Evolutionary conservation across 2,113 vertebrate genomes (phyloP), one percentile per base, ranked within the genome.

Genomic region (Turdus rufiventris): DNA sequence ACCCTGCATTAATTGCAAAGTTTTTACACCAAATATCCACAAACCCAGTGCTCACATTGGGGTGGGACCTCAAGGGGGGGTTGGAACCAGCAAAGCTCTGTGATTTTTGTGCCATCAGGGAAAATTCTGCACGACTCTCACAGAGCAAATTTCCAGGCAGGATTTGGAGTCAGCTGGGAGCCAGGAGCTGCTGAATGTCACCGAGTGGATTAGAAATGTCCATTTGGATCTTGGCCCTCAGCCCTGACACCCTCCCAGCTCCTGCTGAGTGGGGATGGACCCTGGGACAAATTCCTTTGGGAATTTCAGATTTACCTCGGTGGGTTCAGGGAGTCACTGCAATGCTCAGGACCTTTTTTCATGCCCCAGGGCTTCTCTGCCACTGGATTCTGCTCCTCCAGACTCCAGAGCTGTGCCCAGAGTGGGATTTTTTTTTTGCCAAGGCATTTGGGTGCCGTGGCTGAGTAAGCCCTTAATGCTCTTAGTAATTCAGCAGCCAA

Each of bases 131-230:
- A 33, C 1, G 11, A 58, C 29, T 42, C 65, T 28, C 24, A 8
- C 0, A 1, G 56, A 29, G 45, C 25, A 15, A 15, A 82, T 34
- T 45, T 36, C 61, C 71, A 60, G 87, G 48, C 63, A 66, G 83
- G 66, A 42, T 47, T 15, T 71, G 89, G 79, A 89, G 94, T 18
- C 90, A 73, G 84, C 79, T 51, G 62, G 1, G 62, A 54, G 76
- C 72, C 24, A 50, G 71, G n/a, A 85, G 88, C 57, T 83, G 26
- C 92, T 61, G 83, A 94, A 95, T 83, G 94, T 79, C 93, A 85
- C 62, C 0, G 72, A 78, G 92, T 19, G 61, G 89, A 91, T 95
- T 53, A 93, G 92, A 80, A 89, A 73, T 0, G 25, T 79, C 72
- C 90, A 21, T 70, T 89, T 84, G 94, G 95, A 56, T 38, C 18